A percentile compares a stretch with the other conserved stretches of the same genome.
Evolutionary conservation across 2,797 vertebrate genomes (phyloP).

Genomic region (Dermochelys coriacea): DNA sequence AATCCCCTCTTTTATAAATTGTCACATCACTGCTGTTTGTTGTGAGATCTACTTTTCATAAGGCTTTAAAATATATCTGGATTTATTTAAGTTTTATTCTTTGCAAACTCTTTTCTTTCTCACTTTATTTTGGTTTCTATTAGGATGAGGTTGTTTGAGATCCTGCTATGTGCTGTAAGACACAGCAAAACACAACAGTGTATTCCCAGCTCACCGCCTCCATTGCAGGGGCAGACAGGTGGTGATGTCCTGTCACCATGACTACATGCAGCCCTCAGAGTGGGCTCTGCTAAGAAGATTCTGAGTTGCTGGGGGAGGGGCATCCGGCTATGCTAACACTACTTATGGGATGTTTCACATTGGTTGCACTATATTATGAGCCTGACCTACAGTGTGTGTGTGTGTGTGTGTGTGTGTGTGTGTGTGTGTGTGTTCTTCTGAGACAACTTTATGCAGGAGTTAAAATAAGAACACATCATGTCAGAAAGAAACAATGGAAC

Average conservation of each 20-base stretch:
- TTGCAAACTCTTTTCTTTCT: neutral
- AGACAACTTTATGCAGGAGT: neutral
- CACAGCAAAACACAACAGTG: conserved; percentile 51
- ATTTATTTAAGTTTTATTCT: neutral
- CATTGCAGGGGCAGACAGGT: conserved; percentile 71
- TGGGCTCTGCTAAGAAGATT: conserved; percentile 61
- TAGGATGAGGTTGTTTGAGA: neutral
- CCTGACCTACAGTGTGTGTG: accelerated
- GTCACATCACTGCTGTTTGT: neutral
- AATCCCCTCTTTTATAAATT: neutral
- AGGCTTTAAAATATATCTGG: neutral
- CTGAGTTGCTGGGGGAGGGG: conserved; percentile 56
- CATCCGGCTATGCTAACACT: neutral
- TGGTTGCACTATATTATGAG: neutral
- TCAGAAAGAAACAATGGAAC: neutral
- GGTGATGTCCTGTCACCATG: conserved; percentile 80
- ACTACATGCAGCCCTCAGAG: conserved; percentile 74
- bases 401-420: neutral
- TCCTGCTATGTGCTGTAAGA: conserved; percentile 4
- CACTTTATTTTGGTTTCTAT: neutral
- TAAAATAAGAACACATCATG: neutral
- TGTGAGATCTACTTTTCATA: conserved; percentile 23
- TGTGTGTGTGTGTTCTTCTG: accelerated
- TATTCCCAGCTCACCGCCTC: conserved; percentile 57
- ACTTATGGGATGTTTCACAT: neutral